Evolutionary conservation across 2,888 invertebrate species (phyloP), one percentile per base, ranked within the genome.

Genomic region (Xylota sylvarum): DNA sequence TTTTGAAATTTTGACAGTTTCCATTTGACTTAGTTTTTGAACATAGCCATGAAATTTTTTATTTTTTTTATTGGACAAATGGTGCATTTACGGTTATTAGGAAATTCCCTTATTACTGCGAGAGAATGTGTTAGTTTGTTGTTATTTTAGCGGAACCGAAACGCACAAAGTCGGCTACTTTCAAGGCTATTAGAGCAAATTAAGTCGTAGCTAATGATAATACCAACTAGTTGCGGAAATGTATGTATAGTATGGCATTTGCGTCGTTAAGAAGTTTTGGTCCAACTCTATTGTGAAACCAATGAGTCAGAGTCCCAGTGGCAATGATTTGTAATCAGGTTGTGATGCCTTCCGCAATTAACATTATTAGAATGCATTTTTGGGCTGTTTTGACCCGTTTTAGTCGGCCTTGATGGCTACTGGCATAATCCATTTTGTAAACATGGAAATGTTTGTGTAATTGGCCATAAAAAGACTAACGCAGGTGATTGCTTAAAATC

Each of bases 281-380:
- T 27, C 3, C 30, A 27, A 23, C 23, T 48, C 35, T 46, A 23
- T 65, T 35, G n/a, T 32, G 12, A 30, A 64, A 48, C 32, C 12
- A 27, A 50, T 50, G 19, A 52, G n/a, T 32, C 52, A 62, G 14
- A 19, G 5, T 1, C 7, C 12, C n/a, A 7, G 17, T 46, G 17
- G 12, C 46, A 64, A 10, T 17, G 10, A 37, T 37, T 67, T 55
- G 9, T 32, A 40, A 52, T 35, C 19, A 32, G 35, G 23, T 32
- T 35, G 50, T 35, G 19, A 23, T 19, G 19, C 64, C 64, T 74
- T 74, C 64, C 74, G 64, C 62, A 74, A 74, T 55, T 55, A 32
- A 55, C 19, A 1, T n/a, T 30, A 43, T 37, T 55, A 23, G 43
- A 55, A 40, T 64, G 64, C 74, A 64, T 64, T 74, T 50, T 19